Evolutionary conservation across 2,888 invertebrate species (phyloP).

Genomic region (Bembecia ichneumoniformis): DNA sequence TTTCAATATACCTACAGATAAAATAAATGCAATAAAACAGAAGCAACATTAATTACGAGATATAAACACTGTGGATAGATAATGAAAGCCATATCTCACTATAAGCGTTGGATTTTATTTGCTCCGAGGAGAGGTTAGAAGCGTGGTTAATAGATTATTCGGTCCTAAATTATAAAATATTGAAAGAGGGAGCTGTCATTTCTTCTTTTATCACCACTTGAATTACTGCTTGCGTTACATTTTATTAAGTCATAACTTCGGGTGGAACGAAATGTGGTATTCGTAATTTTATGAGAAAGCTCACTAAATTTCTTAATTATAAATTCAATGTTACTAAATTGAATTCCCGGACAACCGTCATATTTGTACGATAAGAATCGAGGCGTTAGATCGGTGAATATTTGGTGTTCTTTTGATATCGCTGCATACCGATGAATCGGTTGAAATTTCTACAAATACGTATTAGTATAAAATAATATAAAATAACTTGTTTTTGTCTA

Average conservation of each 20-base stretch:
- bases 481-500: no score
- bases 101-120: no score
- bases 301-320: constrained; percentile 31
- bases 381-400: constrained; percentile 15
- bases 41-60: no score
- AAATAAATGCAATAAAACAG: no score
- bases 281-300: constrained; percentile 33
- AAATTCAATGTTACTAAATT: constrained; percentile 23
- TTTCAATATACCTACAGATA: no score
- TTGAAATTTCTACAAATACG: no score
- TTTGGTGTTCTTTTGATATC: constrained; percentile 13
- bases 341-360: constrained; percentile 16
- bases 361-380: constrained; percentile 22
- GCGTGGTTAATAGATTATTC: constrained; percentile 50
- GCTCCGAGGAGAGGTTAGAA: constrained; percentile 4
- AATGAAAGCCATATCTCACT: no score
- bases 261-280: constrained; percentile 45
- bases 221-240: constrained; percentile 43
- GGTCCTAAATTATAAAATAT: constrained; percentile 28
- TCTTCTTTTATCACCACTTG: constrained; percentile 44
- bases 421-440: background rate
- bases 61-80: no score
- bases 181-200: constrained; percentile 31
- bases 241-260: constrained; percentile 60
- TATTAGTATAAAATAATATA: no score